Base-by-base conservation (phyloP, 2,888 invertebrate genomes). In the Megastigmus dorsalis region DNA sequence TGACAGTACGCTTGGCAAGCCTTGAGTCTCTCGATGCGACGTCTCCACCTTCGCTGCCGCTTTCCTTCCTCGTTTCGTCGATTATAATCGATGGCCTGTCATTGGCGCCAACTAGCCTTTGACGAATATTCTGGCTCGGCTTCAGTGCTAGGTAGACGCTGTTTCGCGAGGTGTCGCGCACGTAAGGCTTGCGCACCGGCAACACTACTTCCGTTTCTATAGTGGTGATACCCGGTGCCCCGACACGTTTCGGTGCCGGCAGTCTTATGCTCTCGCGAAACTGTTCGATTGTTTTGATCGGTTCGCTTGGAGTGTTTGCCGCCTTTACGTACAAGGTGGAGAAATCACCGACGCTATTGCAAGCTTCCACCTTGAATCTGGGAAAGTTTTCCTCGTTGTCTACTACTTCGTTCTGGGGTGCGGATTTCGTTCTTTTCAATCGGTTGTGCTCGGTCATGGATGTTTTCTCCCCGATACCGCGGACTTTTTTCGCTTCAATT, bases 71-170 rank as follows among this genome's bases (percentile, higher is more conserved):
- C 66, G 73, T 60, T 33, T 52, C 48, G 36, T 52, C 60, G 50
- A 41, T 52, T 50, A 48, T 48, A 45, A 52, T 69, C 41, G 68
- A 50, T 10, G 54, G 18, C 2, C 30, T 41, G 15, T 67, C 66
- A 26, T 54, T 45, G 43, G 45, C 55, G 59, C 50, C 59, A 38
- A 36, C n/a, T 45, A 15, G 33, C 3, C 13, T 28, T 2, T 18
- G 33, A 28, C 45, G 36, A 4, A 26, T 18, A 2, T 48, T 38
- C 54, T 63, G 68, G 67, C 60, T 66, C 10, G 77, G 65, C 67
- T 81, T 87, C 65, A 87, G 74, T n/a, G 86, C 87, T 18, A 85
- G 81, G 63, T 86, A 77, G 18, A 83, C 86, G 68, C 87, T 87
- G 70, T 86, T 86, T 15, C 84, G 80, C 36, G 86, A 78, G 0